phyloP scores from a whole-genome alignment of 2,888 invertebrate genomes.

The Dendrolimus pini region DNA sequence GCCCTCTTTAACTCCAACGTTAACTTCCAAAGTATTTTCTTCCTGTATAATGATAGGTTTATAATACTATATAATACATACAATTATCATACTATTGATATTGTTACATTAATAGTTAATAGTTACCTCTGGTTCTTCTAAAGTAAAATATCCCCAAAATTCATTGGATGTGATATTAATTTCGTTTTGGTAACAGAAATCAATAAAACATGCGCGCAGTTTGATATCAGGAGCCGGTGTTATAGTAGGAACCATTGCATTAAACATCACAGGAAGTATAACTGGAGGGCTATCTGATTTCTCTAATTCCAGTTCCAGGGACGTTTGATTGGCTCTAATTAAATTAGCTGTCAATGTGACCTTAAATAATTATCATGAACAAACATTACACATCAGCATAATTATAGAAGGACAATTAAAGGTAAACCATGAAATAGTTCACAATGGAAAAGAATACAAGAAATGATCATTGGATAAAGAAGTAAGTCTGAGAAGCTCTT shows the following conservation, averaged over 20 bases:
- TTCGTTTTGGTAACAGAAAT: slow-evolving; percentile 68
- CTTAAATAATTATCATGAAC: slow-evolving; percentile 38
- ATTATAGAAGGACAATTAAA: too few relatives aligned
- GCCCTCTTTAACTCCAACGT: slow-evolving; percentile 47
- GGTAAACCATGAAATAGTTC: too few relatives aligned
- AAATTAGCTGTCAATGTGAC: slow-evolving; percentile 73
- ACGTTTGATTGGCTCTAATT: slow-evolving; percentile 57
- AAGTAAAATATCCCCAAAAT: slow-evolving; percentile 49
- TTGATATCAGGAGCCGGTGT: slow-evolving; percentile 65
- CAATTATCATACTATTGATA: slow-evolving; percentile 5
- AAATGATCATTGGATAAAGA: too few relatives aligned
- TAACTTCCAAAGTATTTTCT: slow-evolving; percentile 37
- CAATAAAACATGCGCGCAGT: slow-evolving; percentile 76
- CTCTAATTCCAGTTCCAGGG: slow-evolving; percentile 73
- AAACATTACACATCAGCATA: not conserved
- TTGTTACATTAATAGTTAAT: too few relatives aligned
- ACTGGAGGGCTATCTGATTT: slow-evolving; percentile 74
- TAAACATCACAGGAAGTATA: slow-evolving; percentile 66
- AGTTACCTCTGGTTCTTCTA: slow-evolving; percentile 21
- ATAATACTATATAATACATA: not conserved
- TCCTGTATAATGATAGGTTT: slow-evolving; percentile 17
- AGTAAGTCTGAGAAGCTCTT: too few relatives aligned
- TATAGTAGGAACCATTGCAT: slow-evolving; percentile 68
- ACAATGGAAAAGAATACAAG: too few relatives aligned
- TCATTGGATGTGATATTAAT: slow-evolving; percentile 63